A percentile compares a stretch with the other conserved stretches of the same genome.
Evolutionary conservation across 2,113 vertebrate species (phyloP).

Genomic region (Osmerus mordax): DNA sequence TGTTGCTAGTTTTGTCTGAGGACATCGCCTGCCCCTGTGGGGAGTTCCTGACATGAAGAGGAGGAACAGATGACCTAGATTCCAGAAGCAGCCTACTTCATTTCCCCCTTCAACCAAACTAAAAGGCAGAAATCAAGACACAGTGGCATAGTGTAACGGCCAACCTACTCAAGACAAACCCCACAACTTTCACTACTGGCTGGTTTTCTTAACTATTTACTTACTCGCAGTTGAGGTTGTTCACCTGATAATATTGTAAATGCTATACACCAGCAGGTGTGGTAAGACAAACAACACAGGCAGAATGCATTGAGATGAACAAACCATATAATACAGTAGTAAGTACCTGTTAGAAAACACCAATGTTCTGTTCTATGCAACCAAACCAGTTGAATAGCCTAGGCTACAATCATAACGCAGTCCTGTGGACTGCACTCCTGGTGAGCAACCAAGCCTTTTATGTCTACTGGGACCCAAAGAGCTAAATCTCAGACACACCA

Average conservation of each 20-base stretch:
- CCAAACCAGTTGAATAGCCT: neutral
- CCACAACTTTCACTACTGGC: neutral
- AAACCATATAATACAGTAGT: too few relatives aligned
- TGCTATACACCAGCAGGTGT: too few relatives aligned
- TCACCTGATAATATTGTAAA: too few relatives aligned
- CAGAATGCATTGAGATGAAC: too few relatives aligned
- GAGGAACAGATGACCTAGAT: conserved; percentile 64
- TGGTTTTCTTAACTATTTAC: neutral
- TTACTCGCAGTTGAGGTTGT: too few relatives aligned
- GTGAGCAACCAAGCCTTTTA: conserved; percentile 38
- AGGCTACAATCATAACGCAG: neutral
- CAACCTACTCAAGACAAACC: neutral
- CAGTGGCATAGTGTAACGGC: neutral
- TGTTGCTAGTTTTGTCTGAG: conserved; percentile 30
- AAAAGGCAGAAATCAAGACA: conserved; percentile 42
- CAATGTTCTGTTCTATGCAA: neutral
- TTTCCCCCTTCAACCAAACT: conserved; percentile 31
- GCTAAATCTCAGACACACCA: conserved; percentile 32
- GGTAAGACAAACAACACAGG: too few relatives aligned
- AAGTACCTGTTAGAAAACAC: too few relatives aligned
- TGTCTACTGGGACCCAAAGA: conserved; percentile 30
- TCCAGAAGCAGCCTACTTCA: conserved; percentile 47
- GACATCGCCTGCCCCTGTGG: conserved; percentile 32
- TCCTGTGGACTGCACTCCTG: neutral
- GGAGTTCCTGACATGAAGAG: conserved; percentile 45